phyloP scores from a whole-genome alignment of 2,797 vertebrate species.

The Premnoplex brunnescens region DNA sequence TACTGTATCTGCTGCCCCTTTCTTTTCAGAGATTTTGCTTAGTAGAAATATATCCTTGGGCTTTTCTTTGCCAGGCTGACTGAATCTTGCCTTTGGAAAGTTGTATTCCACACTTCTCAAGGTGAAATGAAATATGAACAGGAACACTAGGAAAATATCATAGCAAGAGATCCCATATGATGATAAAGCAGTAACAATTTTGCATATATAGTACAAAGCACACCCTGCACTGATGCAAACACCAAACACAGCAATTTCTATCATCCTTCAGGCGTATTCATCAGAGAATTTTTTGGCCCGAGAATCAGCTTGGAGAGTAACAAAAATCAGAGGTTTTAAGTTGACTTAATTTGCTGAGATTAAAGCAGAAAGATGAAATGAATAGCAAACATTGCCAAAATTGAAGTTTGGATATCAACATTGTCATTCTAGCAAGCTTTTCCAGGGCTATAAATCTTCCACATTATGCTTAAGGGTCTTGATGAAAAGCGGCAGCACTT shows the following conservation, averaged over 20 bases:
- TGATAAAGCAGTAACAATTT: constrained; percentile 38
- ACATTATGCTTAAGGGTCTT: not conserved
- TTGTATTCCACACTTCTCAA: not conserved
- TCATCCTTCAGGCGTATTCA: constrained; percentile 17
- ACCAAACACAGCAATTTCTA: constrained; percentile 20
- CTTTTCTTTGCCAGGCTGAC: not conserved
- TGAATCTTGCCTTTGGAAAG: not conserved
- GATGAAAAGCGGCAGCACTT: constrained; percentile 31
- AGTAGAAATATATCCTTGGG: not conserved
- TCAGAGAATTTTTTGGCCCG: not conserved
- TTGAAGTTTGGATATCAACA: constrained; percentile 11
- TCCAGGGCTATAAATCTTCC: constrained; percentile 32
- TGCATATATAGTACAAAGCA: constrained; percentile 22
- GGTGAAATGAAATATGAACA: constrained; percentile 10
- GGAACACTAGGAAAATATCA: not conserved
- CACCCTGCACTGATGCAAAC: not conserved
- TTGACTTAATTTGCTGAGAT: not conserved
- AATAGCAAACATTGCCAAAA: constrained; percentile 7
- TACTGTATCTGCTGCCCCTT: not conserved
- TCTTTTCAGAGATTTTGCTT: not conserved
- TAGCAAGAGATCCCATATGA: not conserved
- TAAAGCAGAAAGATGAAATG: constrained; percentile 47
- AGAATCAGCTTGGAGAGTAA: not conserved
- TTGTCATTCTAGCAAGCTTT: not conserved
- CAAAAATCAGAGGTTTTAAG: constrained; percentile 21